phyloP scores from a whole-genome alignment of 2,797 vertebrate species.

The Glyptemys insculpta region DNA sequence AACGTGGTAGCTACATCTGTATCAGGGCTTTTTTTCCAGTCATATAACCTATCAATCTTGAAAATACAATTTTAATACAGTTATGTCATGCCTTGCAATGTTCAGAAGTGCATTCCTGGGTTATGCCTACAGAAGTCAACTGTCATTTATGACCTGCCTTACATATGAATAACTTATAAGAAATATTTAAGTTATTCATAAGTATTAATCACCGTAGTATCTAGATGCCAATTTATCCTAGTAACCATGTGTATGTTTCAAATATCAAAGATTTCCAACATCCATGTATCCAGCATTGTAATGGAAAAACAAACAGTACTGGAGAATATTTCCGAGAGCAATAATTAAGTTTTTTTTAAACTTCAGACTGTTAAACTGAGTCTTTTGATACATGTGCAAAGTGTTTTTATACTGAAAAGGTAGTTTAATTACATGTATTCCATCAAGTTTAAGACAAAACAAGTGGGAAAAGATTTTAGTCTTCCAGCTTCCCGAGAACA shows the following conservation, averaged over 20 bases:
- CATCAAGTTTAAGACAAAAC: not conserved
- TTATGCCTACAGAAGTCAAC: not conserved
- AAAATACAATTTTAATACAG: conserved; percentile 33
- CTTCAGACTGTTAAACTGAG: not conserved
- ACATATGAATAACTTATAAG: not conserved
- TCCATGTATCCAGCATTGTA: not conserved
- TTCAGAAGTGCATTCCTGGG: not conserved
- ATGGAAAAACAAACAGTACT: not conserved
- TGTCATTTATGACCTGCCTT: not conserved
- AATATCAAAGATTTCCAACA: not conserved
- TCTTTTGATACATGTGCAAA: not conserved
- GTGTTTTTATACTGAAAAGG: not conserved
- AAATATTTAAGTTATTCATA: not conserved
- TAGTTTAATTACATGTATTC: not conserved
- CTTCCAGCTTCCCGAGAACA: not conserved
- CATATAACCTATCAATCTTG: conserved; percentile 96
- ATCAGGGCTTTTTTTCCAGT: conserved; percentile 98
- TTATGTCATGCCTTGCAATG: not conserved
- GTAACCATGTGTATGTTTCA: not conserved
- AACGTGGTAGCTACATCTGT: conserved; percentile 92
- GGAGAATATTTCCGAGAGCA: not conserved
- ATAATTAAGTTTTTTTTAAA: not conserved
- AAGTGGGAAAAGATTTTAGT: not conserved
- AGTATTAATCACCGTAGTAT: not conserved
- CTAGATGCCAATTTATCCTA: not conserved